A percentile compares a stretch with the other conserved stretches of the same genome.
Conservation (phyloP, 2,888 invertebrate genomes). For the Hemaris fuciformis region DNA sequence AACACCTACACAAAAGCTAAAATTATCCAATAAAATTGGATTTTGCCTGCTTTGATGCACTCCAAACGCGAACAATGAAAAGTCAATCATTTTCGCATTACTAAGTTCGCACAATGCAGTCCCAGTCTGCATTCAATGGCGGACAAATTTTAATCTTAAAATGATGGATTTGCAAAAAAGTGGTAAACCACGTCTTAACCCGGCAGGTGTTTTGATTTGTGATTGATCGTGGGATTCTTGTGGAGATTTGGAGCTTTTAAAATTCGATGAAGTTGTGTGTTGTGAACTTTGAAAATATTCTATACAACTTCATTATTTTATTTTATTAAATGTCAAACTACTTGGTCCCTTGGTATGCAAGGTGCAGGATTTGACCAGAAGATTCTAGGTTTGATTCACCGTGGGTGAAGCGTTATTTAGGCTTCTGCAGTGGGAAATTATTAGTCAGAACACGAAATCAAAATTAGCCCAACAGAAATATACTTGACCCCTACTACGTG, state of each 20-base stretch:
- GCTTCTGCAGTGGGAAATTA: no score
- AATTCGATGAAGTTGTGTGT: constrained; percentile 40
- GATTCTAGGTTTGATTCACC: no score
- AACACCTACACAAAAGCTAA: constrained; percentile 51
- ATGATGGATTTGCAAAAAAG: constrained; percentile 44
- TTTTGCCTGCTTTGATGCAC: constrained; percentile 48
- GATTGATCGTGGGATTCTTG: constrained; percentile 35
- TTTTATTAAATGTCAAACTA: no score
- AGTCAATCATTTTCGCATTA: constrained; percentile 69
- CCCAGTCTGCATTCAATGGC: constrained; percentile 29
- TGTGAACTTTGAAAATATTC: not conserved
- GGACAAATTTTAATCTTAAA: constrained; percentile 47
- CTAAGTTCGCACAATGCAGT: constrained; percentile 35
- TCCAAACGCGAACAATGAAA: constrained; percentile 39
- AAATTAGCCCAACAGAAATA: no score
- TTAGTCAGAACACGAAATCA: no score
- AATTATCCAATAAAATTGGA: constrained; percentile 67
- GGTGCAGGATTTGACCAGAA: no score
- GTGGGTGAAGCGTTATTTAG: no score
- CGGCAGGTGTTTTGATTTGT: constrained; percentile 39
- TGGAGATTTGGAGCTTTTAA: not conserved
- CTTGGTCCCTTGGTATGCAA: no score
- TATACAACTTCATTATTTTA: no score
- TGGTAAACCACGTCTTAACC: constrained; percentile 16
- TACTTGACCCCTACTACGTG: no score